Conservation (phyloP, 2,888 invertebrate species). For the Drosophila hawaiiensis region DNA sequence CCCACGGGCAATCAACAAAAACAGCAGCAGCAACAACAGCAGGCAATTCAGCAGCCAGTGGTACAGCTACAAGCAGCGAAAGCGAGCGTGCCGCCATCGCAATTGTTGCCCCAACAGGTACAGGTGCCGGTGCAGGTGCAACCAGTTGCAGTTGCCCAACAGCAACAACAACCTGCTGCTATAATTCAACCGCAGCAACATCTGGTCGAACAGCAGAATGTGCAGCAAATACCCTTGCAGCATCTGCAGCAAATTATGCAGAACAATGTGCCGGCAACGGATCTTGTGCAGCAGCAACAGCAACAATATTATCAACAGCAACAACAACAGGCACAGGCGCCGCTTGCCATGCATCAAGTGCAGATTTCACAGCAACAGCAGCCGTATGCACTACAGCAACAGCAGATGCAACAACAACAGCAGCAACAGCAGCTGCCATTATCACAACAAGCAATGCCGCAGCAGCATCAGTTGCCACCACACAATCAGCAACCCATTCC, state of each 20-base stretch:
- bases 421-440: conserved; percentile 17
- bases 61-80: conserved; percentile 51
- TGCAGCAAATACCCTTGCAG: conserved; percentile 71
- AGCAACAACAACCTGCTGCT: conserved; percentile 47
- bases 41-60: conserved; percentile 42
- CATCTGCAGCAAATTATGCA: conserved; percentile 73
- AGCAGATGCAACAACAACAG: conserved; percentile 60
- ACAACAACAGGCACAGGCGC: conserved; percentile 53
- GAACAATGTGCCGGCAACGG: conserved; percentile 55
- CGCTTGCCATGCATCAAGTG: conserved; percentile 50
- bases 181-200: conserved; percentile 55
- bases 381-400: conserved; percentile 57
- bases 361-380: conserved; percentile 61
- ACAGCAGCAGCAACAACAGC: conserved; percentile 61
- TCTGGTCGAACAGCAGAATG: conserved; percentile 57
- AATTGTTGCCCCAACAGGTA: conserved; percentile 46
- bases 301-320: conserved; percentile 60
- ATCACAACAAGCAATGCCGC: conserved; percentile 40
- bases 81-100: conserved; percentile 35
- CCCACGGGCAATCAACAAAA: conserved; percentile 65
- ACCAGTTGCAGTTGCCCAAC: conserved; percentile 39
- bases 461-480: conserved; percentile 47
- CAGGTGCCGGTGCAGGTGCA: conserved; percentile 55
- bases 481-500: conserved; percentile 67
- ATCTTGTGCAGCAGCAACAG: conserved; percentile 45